A percentile compares a stretch with the other conserved stretches of the same genome.
These are phyloP conservation scores for Hydractinia echinata DNA, from an alignment of 30 jellyfish, hydroid and myxozoan genomes.

Conservation along the genomic window DNA sequence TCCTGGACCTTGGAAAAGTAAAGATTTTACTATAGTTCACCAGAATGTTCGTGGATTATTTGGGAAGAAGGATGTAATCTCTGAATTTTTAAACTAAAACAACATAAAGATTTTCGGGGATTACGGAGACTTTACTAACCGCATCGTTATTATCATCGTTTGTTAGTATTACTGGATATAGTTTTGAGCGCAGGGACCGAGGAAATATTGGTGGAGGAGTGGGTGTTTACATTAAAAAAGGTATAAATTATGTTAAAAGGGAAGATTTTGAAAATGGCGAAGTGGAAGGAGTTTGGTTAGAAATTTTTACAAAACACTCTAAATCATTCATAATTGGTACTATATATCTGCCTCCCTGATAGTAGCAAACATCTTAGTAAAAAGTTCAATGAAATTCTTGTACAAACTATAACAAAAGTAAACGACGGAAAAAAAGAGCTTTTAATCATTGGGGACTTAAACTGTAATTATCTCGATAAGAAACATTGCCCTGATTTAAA, in stretches of 20 bases:
- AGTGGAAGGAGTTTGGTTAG: neutral
- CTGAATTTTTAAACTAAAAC: too few relatives aligned
- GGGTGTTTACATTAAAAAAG: neutral
- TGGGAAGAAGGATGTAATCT: too few relatives aligned
- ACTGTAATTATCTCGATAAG: neutral
- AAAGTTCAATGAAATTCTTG: neutral
- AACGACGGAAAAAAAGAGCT: neutral
- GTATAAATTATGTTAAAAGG: too few relatives aligned
- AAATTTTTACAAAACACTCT: neutral
- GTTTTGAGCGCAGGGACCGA: neutral
- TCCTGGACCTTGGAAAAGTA: too few relatives aligned
- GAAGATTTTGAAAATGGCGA: neutral
- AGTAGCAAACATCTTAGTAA: slow-evolving; percentile 1
- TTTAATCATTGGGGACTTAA: neutral
- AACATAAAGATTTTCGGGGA: too few relatives aligned
- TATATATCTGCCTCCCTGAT: neutral
- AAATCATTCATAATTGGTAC: neutral
- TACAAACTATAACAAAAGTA: neutral
- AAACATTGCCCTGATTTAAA: neutral
- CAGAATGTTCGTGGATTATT: too few relatives aligned
- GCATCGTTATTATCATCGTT: too few relatives aligned
- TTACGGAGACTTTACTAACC: too few relatives aligned
- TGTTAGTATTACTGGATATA: neutral
- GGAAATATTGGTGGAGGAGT: neutral
- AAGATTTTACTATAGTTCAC: too few relatives aligned